Evolutionary conservation across 2,888 invertebrate species (phyloP).

Genomic region (Cremastinae sp.): DNA sequence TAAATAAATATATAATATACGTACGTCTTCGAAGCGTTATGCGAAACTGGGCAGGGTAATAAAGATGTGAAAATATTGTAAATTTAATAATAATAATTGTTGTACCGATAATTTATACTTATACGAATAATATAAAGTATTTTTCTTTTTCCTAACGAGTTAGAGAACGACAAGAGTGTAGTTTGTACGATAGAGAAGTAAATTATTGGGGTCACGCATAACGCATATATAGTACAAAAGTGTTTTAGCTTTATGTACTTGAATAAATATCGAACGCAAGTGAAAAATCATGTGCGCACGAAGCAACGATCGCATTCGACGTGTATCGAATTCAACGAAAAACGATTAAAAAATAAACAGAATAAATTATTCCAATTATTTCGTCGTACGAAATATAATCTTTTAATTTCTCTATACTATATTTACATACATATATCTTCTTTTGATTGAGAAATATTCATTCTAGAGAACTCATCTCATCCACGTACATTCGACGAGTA

Average conservation of each 20-base stretch:
- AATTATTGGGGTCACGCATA: conserved; percentile 75
- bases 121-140: conserved; percentile 57
- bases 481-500: conserved; percentile 34
- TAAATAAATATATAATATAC: conserved; percentile 23
- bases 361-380: conserved; percentile 67
- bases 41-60: conserved; percentile 69
- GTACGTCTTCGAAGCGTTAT: conserved; percentile 46
- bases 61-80: conserved; percentile 74
- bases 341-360: too few species aligned
- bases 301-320: conserved; percentile 60
- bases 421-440: conserved; percentile 15
- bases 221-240: conserved; percentile 75
- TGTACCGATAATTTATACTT: conserved; percentile 44
- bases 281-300: conserved; percentile 47
- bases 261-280: conserved; percentile 17
- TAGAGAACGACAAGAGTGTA: conserved; percentile 52
- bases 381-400: conserved; percentile 34
- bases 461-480: conserved; percentile 15
- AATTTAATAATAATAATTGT: conserved; percentile 69
- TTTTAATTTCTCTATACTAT: conserved; percentile 18
- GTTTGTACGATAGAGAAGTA: conserved; percentile 69
- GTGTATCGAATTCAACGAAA: conserved; percentile 67
- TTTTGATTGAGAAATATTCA: neutral
- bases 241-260: conserved; percentile 77
- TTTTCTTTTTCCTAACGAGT: conserved; percentile 49